Evolutionary conservation across 2,888 invertebrate species (phyloP), one percentile per base, ranked within the genome.

Genomic region (Callyntrura sp.): DNA sequence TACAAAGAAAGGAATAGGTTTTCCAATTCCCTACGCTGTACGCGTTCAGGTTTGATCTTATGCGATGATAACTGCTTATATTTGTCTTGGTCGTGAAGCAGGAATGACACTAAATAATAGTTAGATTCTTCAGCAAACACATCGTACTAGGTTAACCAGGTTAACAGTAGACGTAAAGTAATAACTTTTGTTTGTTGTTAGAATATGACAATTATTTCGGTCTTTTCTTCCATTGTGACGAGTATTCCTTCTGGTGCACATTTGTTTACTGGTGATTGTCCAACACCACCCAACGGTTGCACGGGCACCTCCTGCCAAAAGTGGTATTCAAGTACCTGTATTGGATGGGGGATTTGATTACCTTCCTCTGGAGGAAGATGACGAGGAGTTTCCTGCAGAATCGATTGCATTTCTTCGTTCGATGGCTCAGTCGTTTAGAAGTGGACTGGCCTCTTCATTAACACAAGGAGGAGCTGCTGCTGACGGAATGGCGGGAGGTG

Each of bases 341-440:
- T 78, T 25, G 12, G 68, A 48, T 25, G 70, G 70, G 3, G 84
- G 70, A 0, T 70, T 17, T 6, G 84, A 84, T 55, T 84, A 84
- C 14, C 55, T 84, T 23, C 25, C 48, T 9, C 45, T 84, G 14
- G 68, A 70, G 5, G 84, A 84, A 55, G 84, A 84, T 48, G 84
- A 84, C 0, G 84, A 84, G 5, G 51, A 84, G 11, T 51, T 84
- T 48, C 68, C 84, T 0, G 70, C 45, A 28, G 84, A 84, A 28
- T 84, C 84, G 4, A 70, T 84, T 0, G 55, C 68, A 17, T 70
- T 84, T 17, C 23, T 84, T 2, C 68, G 70, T 25, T 70, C 68
- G 1, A 68, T 84, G 84, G 84, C 84, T 6, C 17, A 48, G 28
- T 84, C 84, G 9, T 83, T 83, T 11, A 45, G 83, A 28, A 48